phyloP scores from a whole-genome alignment of 2,888 invertebrate genomes.

The Subacronicta megacephala region DNA sequence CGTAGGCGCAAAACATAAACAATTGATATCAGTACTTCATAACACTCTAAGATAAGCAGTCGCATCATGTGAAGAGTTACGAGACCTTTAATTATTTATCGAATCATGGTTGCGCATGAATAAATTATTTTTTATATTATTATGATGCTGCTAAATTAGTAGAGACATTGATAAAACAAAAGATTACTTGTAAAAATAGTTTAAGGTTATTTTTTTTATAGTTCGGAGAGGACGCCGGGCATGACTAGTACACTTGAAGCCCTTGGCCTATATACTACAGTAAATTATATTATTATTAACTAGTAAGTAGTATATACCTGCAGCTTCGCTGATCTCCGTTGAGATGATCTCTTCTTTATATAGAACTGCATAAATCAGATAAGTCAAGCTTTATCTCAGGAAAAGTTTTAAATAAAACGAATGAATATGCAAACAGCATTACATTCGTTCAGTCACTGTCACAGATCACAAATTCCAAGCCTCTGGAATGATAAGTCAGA shows the following conservation, averaged over 20 bases:
- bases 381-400: no score
- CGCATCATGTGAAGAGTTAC: slow-evolving; percentile 16
- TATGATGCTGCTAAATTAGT: slow-evolving; percentile 3
- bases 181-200: neutral
- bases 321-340: no score
- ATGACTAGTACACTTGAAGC: no score
- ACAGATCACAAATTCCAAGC: slow-evolving; percentile 5
- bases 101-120: slow-evolving; percentile 26
- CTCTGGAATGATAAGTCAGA: neutral
- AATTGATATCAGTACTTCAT: slow-evolving; percentile 19
- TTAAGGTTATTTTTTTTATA: no score
- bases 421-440: no score
- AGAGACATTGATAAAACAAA: neutral
- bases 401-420: no score
- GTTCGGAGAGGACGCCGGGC: no score
- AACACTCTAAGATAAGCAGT: slow-evolving; percentile 31
- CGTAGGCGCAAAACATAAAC: slow-evolving; percentile 5
- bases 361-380: no score
- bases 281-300: no score
- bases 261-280: no score
- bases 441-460: neutral
- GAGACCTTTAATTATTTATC: slow-evolving; percentile 25
- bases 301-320: no score
- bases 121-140: slow-evolving; percentile 6
- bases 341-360: no score